phyloP scores from a whole-genome alignment of 2,888 invertebrate species.

The Drosophila greeni region DNA sequence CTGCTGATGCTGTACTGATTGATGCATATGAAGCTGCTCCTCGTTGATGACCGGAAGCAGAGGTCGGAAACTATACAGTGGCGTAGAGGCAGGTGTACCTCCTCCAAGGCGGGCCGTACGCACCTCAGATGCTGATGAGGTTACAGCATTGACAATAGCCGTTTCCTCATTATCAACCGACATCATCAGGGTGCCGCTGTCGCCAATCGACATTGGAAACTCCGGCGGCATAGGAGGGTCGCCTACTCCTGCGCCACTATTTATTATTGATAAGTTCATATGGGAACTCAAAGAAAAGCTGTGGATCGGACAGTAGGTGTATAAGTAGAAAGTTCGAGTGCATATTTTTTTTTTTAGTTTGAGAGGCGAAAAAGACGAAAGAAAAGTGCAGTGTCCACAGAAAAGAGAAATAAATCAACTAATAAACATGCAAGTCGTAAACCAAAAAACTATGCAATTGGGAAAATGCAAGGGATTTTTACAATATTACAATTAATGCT shows the following conservation, averaged over 20 bases:
- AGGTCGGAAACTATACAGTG: conserved; percentile 2
- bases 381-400: too few species aligned
- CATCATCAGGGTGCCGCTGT: background rate
- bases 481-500: too few species aligned
- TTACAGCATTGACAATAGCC: background rate
- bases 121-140: background rate
- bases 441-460: too few species aligned
- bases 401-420: background rate
- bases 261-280: background rate
- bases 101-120: background rate
- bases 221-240: conserved; percentile 8
- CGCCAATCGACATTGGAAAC: background rate
- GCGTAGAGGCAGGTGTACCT: conserved; percentile 4
- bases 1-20: background rate
- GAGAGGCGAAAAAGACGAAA: background rate
- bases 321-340: background rate
- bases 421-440: background rate
- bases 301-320: conserved; percentile 10
- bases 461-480: too few species aligned
- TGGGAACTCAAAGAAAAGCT: conserved; percentile 7
- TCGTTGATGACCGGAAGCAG: conserved; percentile 21
- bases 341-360: background rate
- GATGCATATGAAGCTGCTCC: conserved; percentile 1
- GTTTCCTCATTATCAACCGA: conserved; percentile 16
- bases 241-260: background rate